Conservation (phyloP, 2,888 invertebrate species). For the Allacma fusca region DNA sequence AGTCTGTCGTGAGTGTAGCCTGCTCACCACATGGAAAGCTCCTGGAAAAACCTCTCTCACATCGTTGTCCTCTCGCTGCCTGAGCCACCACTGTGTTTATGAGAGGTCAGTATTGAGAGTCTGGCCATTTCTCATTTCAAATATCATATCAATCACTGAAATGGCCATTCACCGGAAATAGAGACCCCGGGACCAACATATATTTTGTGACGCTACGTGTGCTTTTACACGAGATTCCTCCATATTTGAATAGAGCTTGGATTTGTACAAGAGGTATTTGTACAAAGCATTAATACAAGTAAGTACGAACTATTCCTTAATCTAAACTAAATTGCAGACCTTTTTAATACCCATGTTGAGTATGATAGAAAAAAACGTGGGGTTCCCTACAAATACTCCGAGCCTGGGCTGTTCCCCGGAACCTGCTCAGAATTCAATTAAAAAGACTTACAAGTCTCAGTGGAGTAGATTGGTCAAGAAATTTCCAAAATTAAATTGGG, state of each 20-base stretch:
- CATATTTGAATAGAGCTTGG: not conserved
- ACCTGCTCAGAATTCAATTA: not conserved
- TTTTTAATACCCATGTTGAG: no score
- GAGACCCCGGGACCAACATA: not conserved
- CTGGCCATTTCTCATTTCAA: not conserved
- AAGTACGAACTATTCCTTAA: no score
- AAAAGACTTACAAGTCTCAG: not conserved
- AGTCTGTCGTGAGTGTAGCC: constrained; percentile 1
- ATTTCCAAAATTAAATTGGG: not conserved
- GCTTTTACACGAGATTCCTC: not conserved
- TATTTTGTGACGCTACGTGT: not conserved
- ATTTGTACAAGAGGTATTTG: not conserved
- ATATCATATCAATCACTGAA: constrained; percentile 9
- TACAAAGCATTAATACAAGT: no score
- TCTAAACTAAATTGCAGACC: no score
- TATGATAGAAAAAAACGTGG: no score
- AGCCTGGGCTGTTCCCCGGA: not conserved
- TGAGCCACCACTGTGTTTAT: not conserved
- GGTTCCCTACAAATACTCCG: no score
- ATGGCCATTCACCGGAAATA: not conserved
- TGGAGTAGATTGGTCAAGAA: not conserved
- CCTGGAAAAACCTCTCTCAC: not conserved
- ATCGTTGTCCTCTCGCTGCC: not conserved
- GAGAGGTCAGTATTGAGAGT: not conserved
- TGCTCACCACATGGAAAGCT: constrained; percentile 28